phyloP scores from a whole-genome alignment of 2,888 invertebrate species.

The Meghimatium bilineatum region DNA sequence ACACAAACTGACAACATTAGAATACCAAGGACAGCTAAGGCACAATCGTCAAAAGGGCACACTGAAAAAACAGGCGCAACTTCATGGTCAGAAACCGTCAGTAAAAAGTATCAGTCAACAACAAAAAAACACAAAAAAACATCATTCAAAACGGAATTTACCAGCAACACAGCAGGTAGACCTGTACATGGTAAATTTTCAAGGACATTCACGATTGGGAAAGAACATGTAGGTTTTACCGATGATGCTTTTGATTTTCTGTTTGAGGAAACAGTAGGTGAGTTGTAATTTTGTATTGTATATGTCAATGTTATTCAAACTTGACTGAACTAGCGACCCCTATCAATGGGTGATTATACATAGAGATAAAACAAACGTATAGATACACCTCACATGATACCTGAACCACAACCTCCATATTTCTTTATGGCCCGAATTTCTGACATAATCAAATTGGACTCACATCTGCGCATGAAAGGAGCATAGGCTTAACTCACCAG shows the following conservation, averaged over 20 bases:
- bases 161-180: not conserved
- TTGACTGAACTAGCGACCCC: too few relatives aligned
- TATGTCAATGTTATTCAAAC: too few relatives aligned
- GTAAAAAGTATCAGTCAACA: not conserved
- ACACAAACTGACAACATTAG: constrained; percentile 27
- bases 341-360: too few relatives aligned
- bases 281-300: not conserved
- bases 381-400: too few relatives aligned
- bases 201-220: not conserved
- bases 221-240: not conserved
- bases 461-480: too few relatives aligned
- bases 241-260: not conserved
- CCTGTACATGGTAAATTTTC: not conserved
- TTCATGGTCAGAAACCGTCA: not conserved
- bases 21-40: constrained; percentile 12
- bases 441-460: too few relatives aligned
- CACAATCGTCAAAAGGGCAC: not conserved
- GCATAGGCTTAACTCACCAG: too few relatives aligned
- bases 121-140: not conserved
- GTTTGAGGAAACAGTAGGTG: not conserved
- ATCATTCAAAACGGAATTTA: not conserved
- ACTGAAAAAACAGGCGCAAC: not conserved
- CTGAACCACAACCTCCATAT: too few relatives aligned
- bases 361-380: too few relatives aligned
- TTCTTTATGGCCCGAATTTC: too few relatives aligned